A percentile compares a stretch with the other conserved stretches of the same genome.
phyloP scores from a whole-genome alignment of 2,113 vertebrate genomes.

The Pseudorasbora parva region DNA sequence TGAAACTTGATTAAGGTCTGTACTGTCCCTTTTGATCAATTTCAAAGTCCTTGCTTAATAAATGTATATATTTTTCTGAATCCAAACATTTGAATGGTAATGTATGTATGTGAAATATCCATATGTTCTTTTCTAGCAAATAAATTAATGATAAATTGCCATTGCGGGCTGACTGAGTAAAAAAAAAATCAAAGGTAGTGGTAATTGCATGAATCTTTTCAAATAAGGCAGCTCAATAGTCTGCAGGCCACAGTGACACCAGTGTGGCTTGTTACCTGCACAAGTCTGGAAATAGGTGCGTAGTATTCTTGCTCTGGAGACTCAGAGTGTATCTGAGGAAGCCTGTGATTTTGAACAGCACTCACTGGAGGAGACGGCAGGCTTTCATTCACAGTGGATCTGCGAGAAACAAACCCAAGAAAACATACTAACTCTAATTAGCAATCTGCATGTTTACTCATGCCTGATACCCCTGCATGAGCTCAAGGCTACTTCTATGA shows the following conservation, averaged over 20 bases:
- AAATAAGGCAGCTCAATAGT: background rate
- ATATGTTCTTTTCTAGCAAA: background rate
- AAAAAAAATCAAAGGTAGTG: background rate
- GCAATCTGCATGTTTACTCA: conserved; percentile 20
- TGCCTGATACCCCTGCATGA: conserved; percentile 16
- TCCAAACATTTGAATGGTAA: background rate
- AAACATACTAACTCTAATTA: conserved; percentile 29
- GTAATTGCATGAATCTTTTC: background rate
- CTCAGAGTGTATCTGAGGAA: conserved; percentile 77
- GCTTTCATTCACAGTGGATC: conserved; percentile 66
- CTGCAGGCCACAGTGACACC: background rate
- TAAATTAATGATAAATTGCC: background rate
- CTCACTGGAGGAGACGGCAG: conserved; percentile 63
- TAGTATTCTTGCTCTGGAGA: conserved; percentile 61
- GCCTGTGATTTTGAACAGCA: conserved; percentile 62
- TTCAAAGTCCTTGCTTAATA: background rate
- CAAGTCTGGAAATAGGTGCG: conserved; percentile 61
- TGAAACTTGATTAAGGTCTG: no score
- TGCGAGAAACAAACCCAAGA: conserved; percentile 53
- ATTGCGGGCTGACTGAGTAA: background rate
- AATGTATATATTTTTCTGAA: background rate
- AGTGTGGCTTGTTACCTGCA: conserved; percentile 69
- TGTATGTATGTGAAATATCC: background rate
- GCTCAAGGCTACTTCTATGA: conserved; percentile 7
- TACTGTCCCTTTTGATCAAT: background rate